Conservation (phyloP, 2,113 vertebrate species). For the Mesembrinibis cayennensis region DNA sequence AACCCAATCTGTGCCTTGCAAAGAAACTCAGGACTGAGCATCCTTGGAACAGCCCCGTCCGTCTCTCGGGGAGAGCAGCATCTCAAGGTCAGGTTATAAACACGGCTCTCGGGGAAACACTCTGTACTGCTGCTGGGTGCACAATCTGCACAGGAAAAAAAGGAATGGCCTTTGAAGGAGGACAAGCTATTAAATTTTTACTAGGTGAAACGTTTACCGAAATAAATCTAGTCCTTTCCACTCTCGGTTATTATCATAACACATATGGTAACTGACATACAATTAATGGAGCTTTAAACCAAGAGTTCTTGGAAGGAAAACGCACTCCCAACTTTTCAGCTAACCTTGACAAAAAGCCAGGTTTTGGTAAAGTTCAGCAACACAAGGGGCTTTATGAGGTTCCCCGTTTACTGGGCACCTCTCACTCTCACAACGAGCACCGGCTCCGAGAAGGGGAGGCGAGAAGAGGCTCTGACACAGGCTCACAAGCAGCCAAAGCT, state of each 20-base stretch:
- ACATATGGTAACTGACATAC: not conserved
- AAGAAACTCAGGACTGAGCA: not conserved
- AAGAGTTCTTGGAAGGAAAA: not conserved
- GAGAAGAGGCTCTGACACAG: not conserved
- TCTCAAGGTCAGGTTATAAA: not conserved
- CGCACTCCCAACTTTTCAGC: not conserved
- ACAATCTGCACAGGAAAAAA: not conserved
- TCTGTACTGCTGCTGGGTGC: not conserved
- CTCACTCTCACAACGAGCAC: not conserved
- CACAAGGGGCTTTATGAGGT: not conserved
- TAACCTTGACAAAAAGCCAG: constrained; percentile 5
- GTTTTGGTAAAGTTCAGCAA: not conserved
- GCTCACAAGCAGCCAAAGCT: not conserved
- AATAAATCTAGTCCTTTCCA: constrained; percentile 47
- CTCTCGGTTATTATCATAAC: constrained; percentile 29
- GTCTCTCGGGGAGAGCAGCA: not conserved
- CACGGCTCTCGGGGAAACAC: not conserved
- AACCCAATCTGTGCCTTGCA: not conserved
- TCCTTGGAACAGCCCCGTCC: not conserved
- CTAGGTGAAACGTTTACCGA: constrained; percentile 20
- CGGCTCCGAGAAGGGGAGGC: accelerated
- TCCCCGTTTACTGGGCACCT: not conserved
- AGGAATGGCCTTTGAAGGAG: not conserved
- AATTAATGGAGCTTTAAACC: constrained; percentile 40
- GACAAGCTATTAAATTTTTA: constrained; percentile 38